These are phyloP conservation scores for Dipus sagitta DNA, from an alignment of 2,797 vertebrate species.

Conservation along the genomic window DNA sequence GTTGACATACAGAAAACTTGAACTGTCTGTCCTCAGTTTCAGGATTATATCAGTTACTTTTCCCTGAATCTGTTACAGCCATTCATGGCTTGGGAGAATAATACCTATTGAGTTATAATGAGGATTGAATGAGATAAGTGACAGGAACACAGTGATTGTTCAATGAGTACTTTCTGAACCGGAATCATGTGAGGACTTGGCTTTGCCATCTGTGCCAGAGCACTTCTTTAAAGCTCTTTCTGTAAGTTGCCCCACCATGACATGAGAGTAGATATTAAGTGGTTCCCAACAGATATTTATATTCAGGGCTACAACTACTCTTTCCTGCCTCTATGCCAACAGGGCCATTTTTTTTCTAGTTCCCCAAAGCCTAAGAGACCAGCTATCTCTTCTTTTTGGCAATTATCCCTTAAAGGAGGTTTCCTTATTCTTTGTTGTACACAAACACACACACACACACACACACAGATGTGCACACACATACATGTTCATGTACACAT, in stretches of 20 bases:
- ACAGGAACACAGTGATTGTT: neutral
- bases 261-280: neutral
- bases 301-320: neutral
- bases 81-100: neutral
- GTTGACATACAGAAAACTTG: neutral
- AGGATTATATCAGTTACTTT: neutral
- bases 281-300: neutral
- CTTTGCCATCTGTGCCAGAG: neutral
- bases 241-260: neutral
- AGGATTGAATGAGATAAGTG: neutral
- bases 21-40: neutral
- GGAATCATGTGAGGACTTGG: neutral
- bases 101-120: accelerated
- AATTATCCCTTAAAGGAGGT: neutral
- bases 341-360: neutral
- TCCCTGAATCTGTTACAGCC: neutral
- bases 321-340: neutral
- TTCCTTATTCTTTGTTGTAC: neutral
- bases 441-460: no score
- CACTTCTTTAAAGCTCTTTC: neutral
- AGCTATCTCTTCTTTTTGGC: neutral
- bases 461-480: neutral
- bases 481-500: no score
- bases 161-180: neutral
- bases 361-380: neutral